Evolutionary conservation across 1,140 invertebrate genomes (phyloP).

Genomic region (Acyrthosiphon pisum): DNA sequence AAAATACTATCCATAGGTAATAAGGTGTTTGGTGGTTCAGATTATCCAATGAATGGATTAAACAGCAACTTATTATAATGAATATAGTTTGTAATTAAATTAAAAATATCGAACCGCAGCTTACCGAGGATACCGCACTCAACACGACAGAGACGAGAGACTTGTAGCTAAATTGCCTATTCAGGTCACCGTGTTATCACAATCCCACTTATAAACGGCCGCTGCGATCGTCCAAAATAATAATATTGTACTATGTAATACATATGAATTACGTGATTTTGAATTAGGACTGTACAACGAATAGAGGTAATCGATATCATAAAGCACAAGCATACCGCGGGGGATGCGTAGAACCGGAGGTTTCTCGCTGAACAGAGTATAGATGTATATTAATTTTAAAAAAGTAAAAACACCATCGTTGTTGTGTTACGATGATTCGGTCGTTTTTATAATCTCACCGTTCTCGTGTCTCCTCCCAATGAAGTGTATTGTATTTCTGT

Average conservation of each 20-base stretch:
- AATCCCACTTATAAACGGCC: not conserved
- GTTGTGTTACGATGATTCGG: not conserved
- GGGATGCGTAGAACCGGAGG: no score
- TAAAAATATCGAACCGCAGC: not conserved
- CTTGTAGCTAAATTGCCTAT: not conserved
- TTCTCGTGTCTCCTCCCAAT: not conserved
- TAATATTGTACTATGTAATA: not conserved
- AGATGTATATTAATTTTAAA: not conserved
- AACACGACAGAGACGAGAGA: not conserved
- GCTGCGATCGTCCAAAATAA: not conserved
- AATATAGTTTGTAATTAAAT: not conserved
- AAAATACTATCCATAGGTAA: not conserved
- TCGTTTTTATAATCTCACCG: not conserved
- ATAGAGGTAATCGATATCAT: not conserved
- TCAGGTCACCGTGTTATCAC: not conserved
- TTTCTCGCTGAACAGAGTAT: not conserved
- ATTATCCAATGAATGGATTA: not conserved
- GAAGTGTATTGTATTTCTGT: not conserved
- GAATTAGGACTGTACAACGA: not conserved
- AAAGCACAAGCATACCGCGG: not conserved
- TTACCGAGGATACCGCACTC: not conserved
- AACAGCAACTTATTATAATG: not conserved
- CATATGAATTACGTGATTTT: not conserved
- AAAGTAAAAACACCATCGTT: no score
- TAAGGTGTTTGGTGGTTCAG: not conserved